Base-by-base conservation (phyloP, 2,113 vertebrate species). In the Labrus mixtus region DNA sequence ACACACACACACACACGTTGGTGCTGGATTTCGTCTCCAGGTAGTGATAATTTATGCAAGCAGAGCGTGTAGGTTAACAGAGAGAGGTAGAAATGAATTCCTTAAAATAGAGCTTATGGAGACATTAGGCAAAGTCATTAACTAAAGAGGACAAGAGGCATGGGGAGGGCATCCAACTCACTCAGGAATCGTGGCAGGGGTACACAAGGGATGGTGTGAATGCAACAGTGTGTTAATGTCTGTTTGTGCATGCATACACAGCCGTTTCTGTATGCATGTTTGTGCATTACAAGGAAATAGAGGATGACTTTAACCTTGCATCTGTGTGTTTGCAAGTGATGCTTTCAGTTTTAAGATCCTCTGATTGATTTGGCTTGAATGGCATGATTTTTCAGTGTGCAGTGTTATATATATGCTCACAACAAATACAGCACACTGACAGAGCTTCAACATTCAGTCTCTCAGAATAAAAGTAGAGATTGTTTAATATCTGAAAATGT, bases 81-180 rank as follows among this genome's bases (percentile, higher is more conserved):
- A 45, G 43, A 45, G 55, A 79, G 62, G 55, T 23, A 79, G 72
- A 57, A 78, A 85, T 79, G 88, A 86, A 81, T 87, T 86, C 71
- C 79, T 84, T 86, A 90, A 87, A 88, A 66, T 78, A 73, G 46
- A 48, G 82, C 77, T 90, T 78, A 90, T 91, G 83, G 86, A 91
- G 82, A 84, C 85, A 87, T 91, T 89, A 91, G 60, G 74, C 84
- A 87, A 89, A 89, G 83, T 79, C 85, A 90, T 89, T 90, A 85
- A 89, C 82, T 82, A 74, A 66, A 79, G 75, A 59, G 83, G 86
- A 89, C 79, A 76, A 45, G 43, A 45, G 12, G 9, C 13, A 16
- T 45, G 43, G 12, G 3, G 12, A 45, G 12, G 15, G 43, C 1
- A 45, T 45, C 43, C 43, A 45, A 45, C 43, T 45, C 13, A 45